These are phyloP conservation scores for Ancistrus triradiatus DNA, from an alignment of 2,113 vertebrate genomes.

Conservation along the genomic window DNA sequence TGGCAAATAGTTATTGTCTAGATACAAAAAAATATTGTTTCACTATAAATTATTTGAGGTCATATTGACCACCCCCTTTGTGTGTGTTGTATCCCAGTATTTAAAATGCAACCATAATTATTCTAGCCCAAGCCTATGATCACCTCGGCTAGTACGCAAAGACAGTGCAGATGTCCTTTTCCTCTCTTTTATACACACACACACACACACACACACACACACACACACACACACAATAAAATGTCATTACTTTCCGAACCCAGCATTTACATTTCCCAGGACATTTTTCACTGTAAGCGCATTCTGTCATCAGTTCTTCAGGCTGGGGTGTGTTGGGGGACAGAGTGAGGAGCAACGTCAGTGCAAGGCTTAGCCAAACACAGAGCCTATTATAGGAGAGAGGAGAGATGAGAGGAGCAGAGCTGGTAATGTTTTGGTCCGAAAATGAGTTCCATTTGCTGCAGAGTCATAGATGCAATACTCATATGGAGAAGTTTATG, in stretches of 20 bases:
- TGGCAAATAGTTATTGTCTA: too few species aligned
- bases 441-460: constrained; percentile 67
- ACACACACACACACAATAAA: constrained; percentile 20
- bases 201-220: constrained; percentile 29
- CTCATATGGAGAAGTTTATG: constrained; percentile 71
- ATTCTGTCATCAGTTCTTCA: constrained; percentile 63
- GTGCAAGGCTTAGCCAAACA: constrained; percentile 48
- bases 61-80: not conserved
- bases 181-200: constrained; percentile 9
- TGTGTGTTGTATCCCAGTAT: constrained; percentile 3
- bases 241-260: constrained; percentile 47
- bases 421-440: constrained; percentile 61
- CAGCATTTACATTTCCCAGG: constrained; percentile 64
- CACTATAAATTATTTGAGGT: too few species aligned
- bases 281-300: constrained; percentile 65
- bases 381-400: constrained; percentile 57
- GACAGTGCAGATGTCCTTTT: not conserved
- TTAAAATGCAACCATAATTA: not conserved
- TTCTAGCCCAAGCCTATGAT: not conserved
- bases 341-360: constrained; percentile 18
- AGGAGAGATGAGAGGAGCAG: constrained; percentile 51
- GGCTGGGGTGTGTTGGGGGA: constrained; percentile 13
- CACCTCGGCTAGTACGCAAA: not conserved
- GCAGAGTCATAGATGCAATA: constrained; percentile 55
- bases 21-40: too few species aligned